Evolutionary conservation across 2,888 invertebrate species (phyloP).

Genomic region (Diarsia dahlii): DNA sequence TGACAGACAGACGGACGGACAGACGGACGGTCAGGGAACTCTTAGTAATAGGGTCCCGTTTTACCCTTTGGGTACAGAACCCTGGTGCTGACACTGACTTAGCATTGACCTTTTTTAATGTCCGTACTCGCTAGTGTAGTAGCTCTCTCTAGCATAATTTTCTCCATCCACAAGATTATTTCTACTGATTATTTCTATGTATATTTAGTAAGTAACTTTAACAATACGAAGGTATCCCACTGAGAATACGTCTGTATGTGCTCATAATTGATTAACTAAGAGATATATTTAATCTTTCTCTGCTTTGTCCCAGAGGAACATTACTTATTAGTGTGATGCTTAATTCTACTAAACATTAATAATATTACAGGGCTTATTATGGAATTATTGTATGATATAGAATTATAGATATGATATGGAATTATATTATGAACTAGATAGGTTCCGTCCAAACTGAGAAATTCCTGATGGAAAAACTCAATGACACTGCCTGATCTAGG

Average conservation of each 20-base stretch:
- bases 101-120: neutral
- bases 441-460: too few species aligned
- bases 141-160: neutral
- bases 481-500: too few species aligned
- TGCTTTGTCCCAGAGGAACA: constrained; percentile 3
- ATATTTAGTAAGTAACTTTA: neutral
- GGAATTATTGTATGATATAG: too few species aligned
- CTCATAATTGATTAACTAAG: constrained; percentile 42
- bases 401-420: too few species aligned
- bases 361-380: neutral
- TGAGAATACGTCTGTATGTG: constrained; percentile 17
- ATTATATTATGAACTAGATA: too few species aligned
- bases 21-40: too few species aligned
- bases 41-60: too few species aligned
- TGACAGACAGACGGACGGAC: too few species aligned
- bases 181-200: too few species aligned
- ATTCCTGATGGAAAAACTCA: too few species aligned
- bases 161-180: neutral
- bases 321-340: constrained; percentile 10
- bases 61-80: too few species aligned
- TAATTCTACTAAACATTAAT: constrained; percentile 1
- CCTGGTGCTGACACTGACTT: neutral
- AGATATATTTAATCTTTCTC: constrained; percentile 31
- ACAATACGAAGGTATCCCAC: neutral
- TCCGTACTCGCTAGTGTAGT: neutral